phyloP scores from a whole-genome alignment of 2,888 invertebrate genomes.

The Agrotis clavis region DNA sequence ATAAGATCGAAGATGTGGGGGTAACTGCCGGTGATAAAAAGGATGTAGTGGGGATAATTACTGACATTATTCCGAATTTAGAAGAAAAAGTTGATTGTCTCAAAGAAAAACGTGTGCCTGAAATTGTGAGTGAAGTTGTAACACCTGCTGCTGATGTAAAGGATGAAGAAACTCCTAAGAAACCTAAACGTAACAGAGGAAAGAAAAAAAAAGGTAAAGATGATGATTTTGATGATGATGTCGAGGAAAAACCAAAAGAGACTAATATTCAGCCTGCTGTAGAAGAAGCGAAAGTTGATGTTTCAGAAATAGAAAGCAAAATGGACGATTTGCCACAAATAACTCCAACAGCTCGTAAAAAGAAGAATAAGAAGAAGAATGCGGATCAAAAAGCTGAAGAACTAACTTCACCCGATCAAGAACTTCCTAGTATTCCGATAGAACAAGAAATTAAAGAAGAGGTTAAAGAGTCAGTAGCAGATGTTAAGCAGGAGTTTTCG shows the following conservation, averaged over 20 bases:
- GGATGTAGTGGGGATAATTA: constrained; percentile 43
- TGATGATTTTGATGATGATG: constrained; percentile 60
- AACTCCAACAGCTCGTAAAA: constrained; percentile 79
- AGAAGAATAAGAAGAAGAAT: constrained; percentile 83
- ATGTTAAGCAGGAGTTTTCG: constrained; percentile 38
- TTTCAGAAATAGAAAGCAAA: constrained; percentile 33
- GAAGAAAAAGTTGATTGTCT: constrained; percentile 55
- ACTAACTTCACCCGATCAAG: constrained; percentile 33
- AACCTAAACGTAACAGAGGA: constrained; percentile 86
- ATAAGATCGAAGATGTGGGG: constrained; percentile 35
- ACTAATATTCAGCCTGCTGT: background rate
- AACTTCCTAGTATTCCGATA: constrained; percentile 6
- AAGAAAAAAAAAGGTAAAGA: constrained; percentile 83
- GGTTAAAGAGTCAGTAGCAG: constrained; percentile 18
- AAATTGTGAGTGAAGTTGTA: constrained; percentile 68
- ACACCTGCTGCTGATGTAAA: constrained; percentile 58
- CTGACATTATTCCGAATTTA: constrained; percentile 63
- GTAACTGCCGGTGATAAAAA: constrained; percentile 29
- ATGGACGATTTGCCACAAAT: constrained; percentile 47
- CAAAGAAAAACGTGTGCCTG: constrained; percentile 62
- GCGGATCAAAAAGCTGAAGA: constrained; percentile 59
- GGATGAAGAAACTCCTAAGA: constrained; percentile 79
- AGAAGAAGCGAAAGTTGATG: constrained; percentile 38
- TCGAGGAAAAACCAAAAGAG: constrained; percentile 53
- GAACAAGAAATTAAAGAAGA: constrained; percentile 44